phyloP scores from a whole-genome alignment of 2,113 vertebrate species.

The Aix galericulata region DNA sequence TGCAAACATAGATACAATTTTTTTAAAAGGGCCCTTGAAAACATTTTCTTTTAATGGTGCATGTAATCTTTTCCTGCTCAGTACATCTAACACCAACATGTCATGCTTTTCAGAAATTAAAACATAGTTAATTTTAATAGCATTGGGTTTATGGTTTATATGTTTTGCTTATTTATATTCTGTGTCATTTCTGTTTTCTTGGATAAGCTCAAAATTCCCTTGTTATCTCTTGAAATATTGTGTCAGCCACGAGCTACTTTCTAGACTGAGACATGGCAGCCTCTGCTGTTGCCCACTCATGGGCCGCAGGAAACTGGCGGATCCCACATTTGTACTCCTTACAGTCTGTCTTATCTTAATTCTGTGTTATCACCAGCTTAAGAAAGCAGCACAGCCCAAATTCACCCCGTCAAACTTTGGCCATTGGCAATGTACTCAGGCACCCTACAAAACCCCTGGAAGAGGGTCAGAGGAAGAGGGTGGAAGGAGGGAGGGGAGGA shows the following conservation, averaged over 20 bases:
- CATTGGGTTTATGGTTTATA: slow-evolving; percentile 71
- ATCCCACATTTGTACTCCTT: not conserved
- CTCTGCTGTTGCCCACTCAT: not conserved
- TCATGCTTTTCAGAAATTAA: slow-evolving; percentile 67
- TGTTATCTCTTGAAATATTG: slow-evolving; percentile 79
- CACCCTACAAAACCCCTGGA: not conserved
- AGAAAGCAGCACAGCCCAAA: not conserved
- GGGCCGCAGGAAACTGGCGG: rapidly evolving
- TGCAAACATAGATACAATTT: slow-evolving; percentile 41
- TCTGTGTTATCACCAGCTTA: not conserved
- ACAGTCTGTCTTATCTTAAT: not conserved
- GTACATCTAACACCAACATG: slow-evolving; percentile 61
- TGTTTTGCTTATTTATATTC: slow-evolving; percentile 66
- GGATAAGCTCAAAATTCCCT: slow-evolving; percentile 52
- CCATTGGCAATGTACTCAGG: not conserved
- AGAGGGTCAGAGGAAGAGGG: not conserved
- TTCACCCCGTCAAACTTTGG: not conserved
- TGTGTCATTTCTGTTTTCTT: slow-evolving; percentile 56
- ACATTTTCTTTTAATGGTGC: slow-evolving; percentile 70
- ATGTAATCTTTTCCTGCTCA: slow-evolving; percentile 63
- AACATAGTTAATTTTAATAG: slow-evolving; percentile 76
- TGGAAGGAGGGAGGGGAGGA: not conserved
- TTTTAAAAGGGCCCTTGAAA: slow-evolving; percentile 48
- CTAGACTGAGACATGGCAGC: slow-evolving; percentile 26
- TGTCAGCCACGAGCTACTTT: slow-evolving; percentile 52